Evolutionary conservation across 2,113 vertebrate genomes (phyloP), one percentile per base, ranked within the genome.

Genomic region (Tonatia bakeri): DNA sequence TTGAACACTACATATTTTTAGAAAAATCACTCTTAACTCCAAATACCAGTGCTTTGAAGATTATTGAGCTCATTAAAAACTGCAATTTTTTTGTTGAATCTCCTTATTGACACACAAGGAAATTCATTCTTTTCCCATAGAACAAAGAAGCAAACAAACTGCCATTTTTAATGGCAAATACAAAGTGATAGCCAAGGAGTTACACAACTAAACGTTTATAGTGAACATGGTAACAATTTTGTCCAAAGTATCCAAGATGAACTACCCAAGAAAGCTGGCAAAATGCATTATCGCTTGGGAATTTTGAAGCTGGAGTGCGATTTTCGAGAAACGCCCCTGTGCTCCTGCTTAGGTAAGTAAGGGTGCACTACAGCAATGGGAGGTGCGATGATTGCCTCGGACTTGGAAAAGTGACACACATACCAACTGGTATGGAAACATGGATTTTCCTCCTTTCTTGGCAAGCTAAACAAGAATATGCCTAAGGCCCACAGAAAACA

Each of bases 31-130:
- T 94, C 12, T 94, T 76, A 83, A 93, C 64, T 54, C 28, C 59
- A 75, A 87, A 84, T 88, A 45, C 31, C 38, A 52, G 26, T 92
- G 33, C 33, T 40, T 90, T 96, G 19, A 82, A 92, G 14, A 77
- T 90, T 80, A 90, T 24, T 84, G 43, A 93, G 22, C 38, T 97
- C 69, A 93, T 85, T 96, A 94, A 94, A 97, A 94, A 88, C 26
- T 33, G 1, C 22, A 92, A 15, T 97, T 52, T 90, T 90, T 52
- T 47, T 56, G 61, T 52, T 64, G 20, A 93, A 94, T 56, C 24
- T 86, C 59, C 24, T 80, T 94, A 75, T n/a, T 83, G 61, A 93
- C 95, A 93, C 94, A 93, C 20, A 75, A 95, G 67, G 24, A 95
- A 96, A 89, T 83, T n/a, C 24, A 43, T 50, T 92, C 33, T 80